Evolutionary conservation across 1,140 invertebrate genomes (phyloP).

Genomic region (Thereuonema tuberculata): DNA sequence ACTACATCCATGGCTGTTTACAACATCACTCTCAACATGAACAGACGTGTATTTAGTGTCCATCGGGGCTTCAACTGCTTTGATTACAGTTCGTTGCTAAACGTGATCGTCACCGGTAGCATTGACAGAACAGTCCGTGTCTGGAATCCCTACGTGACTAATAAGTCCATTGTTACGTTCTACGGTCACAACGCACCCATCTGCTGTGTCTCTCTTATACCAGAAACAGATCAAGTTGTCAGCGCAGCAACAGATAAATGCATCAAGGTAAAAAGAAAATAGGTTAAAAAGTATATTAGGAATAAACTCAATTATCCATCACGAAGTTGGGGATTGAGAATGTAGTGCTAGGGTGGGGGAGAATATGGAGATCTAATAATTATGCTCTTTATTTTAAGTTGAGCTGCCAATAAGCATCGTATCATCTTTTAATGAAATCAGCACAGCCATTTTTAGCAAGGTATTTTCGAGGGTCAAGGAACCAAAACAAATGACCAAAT

Average conservation of each 20-base stretch:
- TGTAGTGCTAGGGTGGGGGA: no score
- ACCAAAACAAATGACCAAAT: no score
- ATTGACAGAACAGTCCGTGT: neutral
- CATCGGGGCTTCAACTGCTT: neutral
- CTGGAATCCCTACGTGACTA: neutral
- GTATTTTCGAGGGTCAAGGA: no score
- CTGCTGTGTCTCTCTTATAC: neutral
- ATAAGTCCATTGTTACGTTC: neutral
- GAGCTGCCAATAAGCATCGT: no score
- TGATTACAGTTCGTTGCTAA: neutral
- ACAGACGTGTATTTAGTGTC: neutral
- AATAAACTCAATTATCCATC: no score
- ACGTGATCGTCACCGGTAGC: neutral
- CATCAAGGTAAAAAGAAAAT: no score
- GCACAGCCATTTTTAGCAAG: no score
- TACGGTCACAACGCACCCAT: neutral
- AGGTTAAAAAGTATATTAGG: no score
- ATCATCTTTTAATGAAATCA: no score
- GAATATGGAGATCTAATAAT: no score
- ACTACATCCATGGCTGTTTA: neutral
- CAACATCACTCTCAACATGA: neutral
- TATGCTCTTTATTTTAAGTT: no score
- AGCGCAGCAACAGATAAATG: neutral
- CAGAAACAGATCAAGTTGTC: neutral
- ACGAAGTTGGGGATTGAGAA: no score